Evolutionary conservation across 2,113 vertebrate species (phyloP), one percentile per base, ranked within the genome.

Genomic region (Cyprinodon tularosa): DNA sequence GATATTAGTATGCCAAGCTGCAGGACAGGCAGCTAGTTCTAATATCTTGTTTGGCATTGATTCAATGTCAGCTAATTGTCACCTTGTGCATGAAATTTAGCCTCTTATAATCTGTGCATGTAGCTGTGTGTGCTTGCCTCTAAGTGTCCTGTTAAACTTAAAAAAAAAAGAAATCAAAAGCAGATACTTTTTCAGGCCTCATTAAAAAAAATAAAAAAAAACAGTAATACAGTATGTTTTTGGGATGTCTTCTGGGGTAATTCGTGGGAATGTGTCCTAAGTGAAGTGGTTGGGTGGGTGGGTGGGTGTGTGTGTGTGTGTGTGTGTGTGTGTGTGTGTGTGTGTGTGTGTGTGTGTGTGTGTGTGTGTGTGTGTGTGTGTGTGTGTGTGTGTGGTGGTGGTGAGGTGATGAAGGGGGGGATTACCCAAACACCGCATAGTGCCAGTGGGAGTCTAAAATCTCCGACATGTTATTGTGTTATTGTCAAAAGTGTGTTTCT

Each of bases 51-150:
- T 88, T 83, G 89, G 84, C 87, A 89, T 86, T 78, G 86, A 90
- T 86, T 89, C 86, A 87, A 84, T 85, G 83, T 91, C 76, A 82
- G 84, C 74, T 89, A 90, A 90, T 90, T 89, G 84, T 89, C 84
- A 84, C 77, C 2, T n/a, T 73, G 66, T 61, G 73, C 71, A 64
- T 82, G 67, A 71, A 63, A 42, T 59, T 74, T 45, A 42, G 42
- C 66, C 66, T 22, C 67, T 68, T 65, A 65, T 68, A 39, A 17
- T 66, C 47, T 15, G 61, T 42, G 37, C 47, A n/a, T 11, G 60
- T 15, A 40, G 37, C 60, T 71, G 42, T 0, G 37, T 75, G 76
- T 5, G n/a, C 70, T 76, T 0, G 0, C 61, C 39, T 53, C 44
- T 72, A 77, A 79, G 81, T 82, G 66, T 68, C 71, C 71, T 60